Conservation (phyloP, 2,113 vertebrate genomes). For the Silurus meridionalis region DNA sequence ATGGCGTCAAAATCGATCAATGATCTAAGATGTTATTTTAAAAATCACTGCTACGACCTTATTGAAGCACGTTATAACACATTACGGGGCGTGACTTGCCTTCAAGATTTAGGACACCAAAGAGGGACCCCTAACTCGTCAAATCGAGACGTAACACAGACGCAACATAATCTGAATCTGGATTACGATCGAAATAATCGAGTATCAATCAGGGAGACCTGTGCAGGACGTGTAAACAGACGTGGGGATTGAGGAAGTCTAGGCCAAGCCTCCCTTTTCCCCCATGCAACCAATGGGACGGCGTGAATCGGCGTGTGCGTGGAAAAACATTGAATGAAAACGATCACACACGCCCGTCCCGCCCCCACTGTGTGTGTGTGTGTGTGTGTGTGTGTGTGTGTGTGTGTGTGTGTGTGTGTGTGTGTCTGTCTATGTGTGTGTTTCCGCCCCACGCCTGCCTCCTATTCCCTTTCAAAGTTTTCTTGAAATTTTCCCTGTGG, state of each 20-base stretch:
- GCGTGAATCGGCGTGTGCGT: conserved; percentile 7
- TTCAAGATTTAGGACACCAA: neutral
- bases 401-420: too few relatives aligned
- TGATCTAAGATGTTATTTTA: too few relatives aligned
- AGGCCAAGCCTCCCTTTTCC: neutral
- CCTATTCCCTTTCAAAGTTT: conserved; percentile 36
- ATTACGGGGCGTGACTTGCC: neutral
- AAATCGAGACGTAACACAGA: neutral
- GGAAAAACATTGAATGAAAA: conserved; percentile 38
- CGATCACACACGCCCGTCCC: neutral
- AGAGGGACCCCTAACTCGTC: neutral
- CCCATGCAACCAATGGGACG: conserved; percentile 19
- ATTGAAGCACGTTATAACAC: neutral
- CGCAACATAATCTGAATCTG: neutral
- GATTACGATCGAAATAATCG: neutral
- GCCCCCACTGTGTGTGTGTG: too few relatives aligned
- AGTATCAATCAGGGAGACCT: neutral
- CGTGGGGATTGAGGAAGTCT: conserved; percentile 11
- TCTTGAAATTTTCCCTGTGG: conserved; percentile 39
- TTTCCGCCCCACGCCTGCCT: neutral
- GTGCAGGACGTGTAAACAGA: neutral
- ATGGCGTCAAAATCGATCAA: too few relatives aligned
- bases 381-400: neutral
- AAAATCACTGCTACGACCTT: too few relatives aligned
- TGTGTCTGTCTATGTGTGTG: too few relatives aligned